Percentiles rank a stretch among this genome's conserved stretches.
These are phyloP conservation scores for Folsomia candida DNA, from an alignment of 2,888 invertebrate species.

Conservation along the genomic window DNA sequence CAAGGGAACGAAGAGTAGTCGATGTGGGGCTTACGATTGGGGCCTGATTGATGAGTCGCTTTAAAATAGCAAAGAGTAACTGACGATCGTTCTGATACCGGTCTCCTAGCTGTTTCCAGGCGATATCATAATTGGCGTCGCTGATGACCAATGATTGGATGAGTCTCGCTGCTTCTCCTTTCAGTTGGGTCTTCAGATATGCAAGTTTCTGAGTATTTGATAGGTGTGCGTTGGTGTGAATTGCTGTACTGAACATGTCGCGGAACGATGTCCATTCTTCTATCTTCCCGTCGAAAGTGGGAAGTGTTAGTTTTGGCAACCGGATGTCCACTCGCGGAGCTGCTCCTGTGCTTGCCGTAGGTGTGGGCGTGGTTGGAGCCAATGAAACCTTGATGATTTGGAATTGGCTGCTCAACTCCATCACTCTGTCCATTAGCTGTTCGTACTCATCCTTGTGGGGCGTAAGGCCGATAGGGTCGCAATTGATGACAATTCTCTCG, in stretches of 20 bases:
- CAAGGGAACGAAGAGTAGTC: slow-evolving; percentile 13
- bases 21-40: slow-evolving; percentile 6
- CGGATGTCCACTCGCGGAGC: neutral
- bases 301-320: slow-evolving; percentile 22
- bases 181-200: slow-evolving; percentile 22
- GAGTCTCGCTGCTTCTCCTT: slow-evolving; percentile 31
- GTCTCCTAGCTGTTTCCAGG: no score
- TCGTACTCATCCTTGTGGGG: no score
- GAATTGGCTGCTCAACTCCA: no score
- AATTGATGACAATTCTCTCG: no score
- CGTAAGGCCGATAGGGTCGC: no score
- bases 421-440: no score
- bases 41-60: slow-evolving; percentile 11
- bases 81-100: slow-evolving; percentile 32
- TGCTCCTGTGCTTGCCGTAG: neutral
- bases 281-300: slow-evolving; percentile 9
- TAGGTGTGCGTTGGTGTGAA: slow-evolving; percentile 12
- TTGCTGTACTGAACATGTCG: slow-evolving; percentile 23
- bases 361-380: no score
- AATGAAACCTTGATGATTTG: no score
- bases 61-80: slow-evolving; percentile 18
- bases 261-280: slow-evolving; percentile 19
- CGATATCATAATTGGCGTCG: slow-evolving; percentile 34
- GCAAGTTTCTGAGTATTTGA: slow-evolving; percentile 23
- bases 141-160: slow-evolving; percentile 14